These are phyloP conservation scores for Nematostella vectensis DNA, from an alignment of 92 coral and sea anemone genomes.

Conservation along the genomic window DNA sequence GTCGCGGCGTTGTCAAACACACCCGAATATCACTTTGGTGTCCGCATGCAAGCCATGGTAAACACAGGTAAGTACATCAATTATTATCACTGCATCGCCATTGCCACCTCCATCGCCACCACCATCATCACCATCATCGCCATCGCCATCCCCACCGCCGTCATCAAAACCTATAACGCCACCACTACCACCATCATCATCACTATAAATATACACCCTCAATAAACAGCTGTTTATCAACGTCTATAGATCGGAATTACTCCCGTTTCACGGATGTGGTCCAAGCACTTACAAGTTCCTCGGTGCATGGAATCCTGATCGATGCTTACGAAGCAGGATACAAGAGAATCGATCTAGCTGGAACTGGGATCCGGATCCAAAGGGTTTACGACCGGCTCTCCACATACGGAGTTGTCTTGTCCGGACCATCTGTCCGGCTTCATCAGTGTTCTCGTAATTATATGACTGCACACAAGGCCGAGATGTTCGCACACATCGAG, in stretches of 20 bases:
- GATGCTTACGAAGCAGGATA: slow-evolving; percentile 73
- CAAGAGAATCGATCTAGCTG: slow-evolving; percentile 27
- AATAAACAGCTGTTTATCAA: too few relatives aligned
- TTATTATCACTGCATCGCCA: too few relatives aligned
- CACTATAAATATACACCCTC: too few relatives aligned
- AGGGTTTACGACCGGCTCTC: slow-evolving; percentile 53
- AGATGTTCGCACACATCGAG: slow-evolving; percentile 49
- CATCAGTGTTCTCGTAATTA: slow-evolving; percentile 50
- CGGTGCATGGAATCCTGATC: slow-evolving; percentile 66
- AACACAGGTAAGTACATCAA: slow-evolving; percentile 53
- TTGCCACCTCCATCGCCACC: too few relatives aligned
- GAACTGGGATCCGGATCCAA: slow-evolving; percentile 36
- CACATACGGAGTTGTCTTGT: slow-evolving; percentile 67
- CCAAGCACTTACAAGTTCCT: slow-evolving; percentile 31
- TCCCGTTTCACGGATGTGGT: slow-evolving; percentile 43
- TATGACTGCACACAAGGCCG: slow-evolving; percentile 45
- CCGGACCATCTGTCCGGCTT: slow-evolving; percentile 63
- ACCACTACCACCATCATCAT: too few relatives aligned
- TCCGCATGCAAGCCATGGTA: slow-evolving; percentile 57
- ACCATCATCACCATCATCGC: too few relatives aligned
- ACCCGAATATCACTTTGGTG: slow-evolving; percentile 60
- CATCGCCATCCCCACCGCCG: too few relatives aligned
- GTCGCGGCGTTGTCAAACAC: slow-evolving; percentile 42
- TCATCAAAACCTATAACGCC: too few relatives aligned
- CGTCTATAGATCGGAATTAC: slow-evolving; percentile 53